Evolutionary conservation across 1,140 invertebrate species (phyloP), one percentile per base, ranked within the genome.

Genomic region (Polyergus mexicanus): DNA sequence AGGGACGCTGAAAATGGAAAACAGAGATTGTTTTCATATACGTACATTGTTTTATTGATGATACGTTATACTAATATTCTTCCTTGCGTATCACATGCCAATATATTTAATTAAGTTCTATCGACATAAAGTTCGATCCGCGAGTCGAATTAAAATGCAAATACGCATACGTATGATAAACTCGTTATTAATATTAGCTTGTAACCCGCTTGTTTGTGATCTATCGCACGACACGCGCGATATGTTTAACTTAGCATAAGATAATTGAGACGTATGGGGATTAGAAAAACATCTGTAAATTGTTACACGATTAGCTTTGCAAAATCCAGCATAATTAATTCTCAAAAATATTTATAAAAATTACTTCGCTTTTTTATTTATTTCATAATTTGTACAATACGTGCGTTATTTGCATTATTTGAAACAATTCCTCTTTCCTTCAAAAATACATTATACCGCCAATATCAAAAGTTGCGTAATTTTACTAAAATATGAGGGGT

Each of bases 21-120:
- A 28, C 44, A 13, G 13, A 13, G 13, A 51, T 51, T 16, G 16
- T 51, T 51, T 51, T 19, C 16, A 51, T 4, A 51, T 58, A 58
- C 41, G 22, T 16, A 35, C 13, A 62, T 83, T 58, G n/a, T 60
- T 4, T 81, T 44, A 58, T 72, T 28, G 22, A 35, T 71, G 6
- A 58, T 44, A 10, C 54, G 66, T n/a, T 16, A 38, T 28, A 16
- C 1, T 28, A 13, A 32, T n/a, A 44, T 13, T 7, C 51, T 65
- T 19, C 0, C 4, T 5, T 41, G 56, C 22, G 22, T 6, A 51
- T 41, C 22, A 35, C 41, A 25, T 38, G 16, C 62, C 2, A 11
- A 22, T 35, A 35, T 60, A 72, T 10, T 80, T 88, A 88, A 88
- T 80, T 60, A 47, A 85, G 69, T 80, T 80, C 19, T 19, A 65